These are phyloP conservation scores for Acleris emargana DNA, from an alignment of 2,888 invertebrate species.

Conservation along the genomic window DNA sequence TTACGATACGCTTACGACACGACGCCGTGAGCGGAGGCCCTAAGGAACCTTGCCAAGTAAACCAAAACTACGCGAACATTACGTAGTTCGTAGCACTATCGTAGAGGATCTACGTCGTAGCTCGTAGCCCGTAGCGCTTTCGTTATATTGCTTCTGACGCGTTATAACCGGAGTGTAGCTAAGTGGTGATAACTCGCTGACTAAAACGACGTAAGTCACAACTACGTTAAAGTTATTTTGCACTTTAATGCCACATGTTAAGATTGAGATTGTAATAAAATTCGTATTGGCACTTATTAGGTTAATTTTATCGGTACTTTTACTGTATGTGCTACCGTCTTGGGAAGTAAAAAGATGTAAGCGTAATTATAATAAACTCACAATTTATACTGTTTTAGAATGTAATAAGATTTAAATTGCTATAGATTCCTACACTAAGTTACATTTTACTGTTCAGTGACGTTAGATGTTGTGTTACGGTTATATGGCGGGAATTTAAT, in stretches of 20 bases:
- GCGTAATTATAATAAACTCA: too few species aligned
- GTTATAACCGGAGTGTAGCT: slow-evolving; percentile 13
- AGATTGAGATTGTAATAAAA: neutral
- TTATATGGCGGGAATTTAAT: slow-evolving; percentile 1
- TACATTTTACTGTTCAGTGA: neutral
- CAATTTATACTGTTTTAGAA: too few species aligned
- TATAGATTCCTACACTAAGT: neutral
- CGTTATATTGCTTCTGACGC: slow-evolving; percentile 17
- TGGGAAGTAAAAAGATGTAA: too few species aligned
- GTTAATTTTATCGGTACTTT: too few species aligned
- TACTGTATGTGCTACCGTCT: too few species aligned
- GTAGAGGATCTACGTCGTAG: slow-evolving; percentile 18
- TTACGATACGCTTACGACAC: too few species aligned
- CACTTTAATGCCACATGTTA: neutral
- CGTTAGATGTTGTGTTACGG: neutral
- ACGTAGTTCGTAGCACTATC: slow-evolving; percentile 5
- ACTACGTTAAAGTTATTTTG: neutral
- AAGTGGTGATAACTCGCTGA: slow-evolving; percentile 6
- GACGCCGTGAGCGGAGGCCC: too few species aligned
- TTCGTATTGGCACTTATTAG: too few species aligned
- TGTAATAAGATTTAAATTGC: neutral
- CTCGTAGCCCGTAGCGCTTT: slow-evolving; percentile 18
- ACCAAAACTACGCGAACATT: neutral
- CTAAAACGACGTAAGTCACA: neutral
- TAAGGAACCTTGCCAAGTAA: neutral